A percentile compares a stretch with the other conserved stretches of the same genome.
Conservation (phyloP, 1,140 invertebrate species). For the Parapsyche elsis region DNA sequence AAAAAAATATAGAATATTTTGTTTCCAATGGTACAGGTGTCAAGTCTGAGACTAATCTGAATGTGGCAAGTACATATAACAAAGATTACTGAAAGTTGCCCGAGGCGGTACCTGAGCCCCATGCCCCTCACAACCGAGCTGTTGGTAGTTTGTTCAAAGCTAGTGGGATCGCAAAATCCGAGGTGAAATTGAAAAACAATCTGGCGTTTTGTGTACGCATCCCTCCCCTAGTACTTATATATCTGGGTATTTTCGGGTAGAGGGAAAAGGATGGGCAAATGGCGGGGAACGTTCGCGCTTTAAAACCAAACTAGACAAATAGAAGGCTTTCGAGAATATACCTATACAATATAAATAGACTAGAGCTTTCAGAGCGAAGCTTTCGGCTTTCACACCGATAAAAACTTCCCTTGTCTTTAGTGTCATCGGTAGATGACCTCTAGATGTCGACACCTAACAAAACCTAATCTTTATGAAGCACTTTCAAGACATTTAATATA, state of each 20-base stretch:
- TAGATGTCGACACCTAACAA: too few species aligned
- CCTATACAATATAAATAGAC: neutral
- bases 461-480: too few species aligned
- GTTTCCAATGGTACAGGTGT: too few species aligned
- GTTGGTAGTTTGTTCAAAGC: neutral
- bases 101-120: neutral
- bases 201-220: neutral
- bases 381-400: constrained; percentile 15
- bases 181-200: constrained; percentile 20
- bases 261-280: neutral
- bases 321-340: constrained; percentile 16
- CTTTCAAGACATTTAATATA: too few species aligned
- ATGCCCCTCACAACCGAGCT: neutral
- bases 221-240: neutral
- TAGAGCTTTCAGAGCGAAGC: neutral
- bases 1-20: too few species aligned
- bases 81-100: too few species aligned
- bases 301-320: constrained; percentile 28
- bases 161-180: neutral
- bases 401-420: neutral
- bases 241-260: neutral
- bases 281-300: neutral
- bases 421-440: too few species aligned
- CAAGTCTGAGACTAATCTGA: too few species aligned
- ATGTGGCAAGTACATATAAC: too few species aligned